Base-by-base conservation (phyloP, 2,797 vertebrate species). In the Anomalospiza imberbis region DNA sequence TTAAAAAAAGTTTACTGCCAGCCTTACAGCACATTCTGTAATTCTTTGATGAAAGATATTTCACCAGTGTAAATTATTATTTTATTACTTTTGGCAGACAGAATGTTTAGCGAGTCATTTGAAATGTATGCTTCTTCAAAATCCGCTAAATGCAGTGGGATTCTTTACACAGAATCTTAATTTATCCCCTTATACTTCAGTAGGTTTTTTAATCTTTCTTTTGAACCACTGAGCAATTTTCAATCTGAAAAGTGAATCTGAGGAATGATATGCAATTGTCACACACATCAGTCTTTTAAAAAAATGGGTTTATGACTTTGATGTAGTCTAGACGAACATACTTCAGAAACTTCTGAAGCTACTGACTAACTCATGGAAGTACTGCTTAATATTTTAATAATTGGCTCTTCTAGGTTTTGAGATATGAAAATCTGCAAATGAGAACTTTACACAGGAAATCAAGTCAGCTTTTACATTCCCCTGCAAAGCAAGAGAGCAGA, bases 161-260 rank as follows among this genome's bases (percentile, higher is more conserved):
- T 95, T 96, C 94, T 95, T 94, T 93, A 93, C 76, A 86, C 1
- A 94, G 93, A 95, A 96, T 94, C 95, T 96, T 95, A 96, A 96
- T 95, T 95, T 93, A 92, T 88, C 89, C 51, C 76, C 93, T 96
- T 93, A 84, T 95, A 92, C 66, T 96, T 97, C 92, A 92, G 89
- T 60, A 94, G 74, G 14, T 82, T 94, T 87, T 93, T 88, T 83
- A 88, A 84, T 91, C 62, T 94, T 88, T 88, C 92, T 91, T 97
- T 94, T 88, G 88, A 95, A 96, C 55, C 55, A 90, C 42, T 85
- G 88, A 93, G 85, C 9, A 48, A 75, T 79, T 84, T 91, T 91
- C 89, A 91, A 90, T 94, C 85, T 94, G 77, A 82, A 96, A 94
- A 51, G 54, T 71, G 57, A 93, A 97, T 94, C 89, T 85, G 67